These are phyloP conservation scores for Agapetus fuscipes DNA, from an alignment of 2,888 invertebrate species.

Conservation along the genomic window DNA sequence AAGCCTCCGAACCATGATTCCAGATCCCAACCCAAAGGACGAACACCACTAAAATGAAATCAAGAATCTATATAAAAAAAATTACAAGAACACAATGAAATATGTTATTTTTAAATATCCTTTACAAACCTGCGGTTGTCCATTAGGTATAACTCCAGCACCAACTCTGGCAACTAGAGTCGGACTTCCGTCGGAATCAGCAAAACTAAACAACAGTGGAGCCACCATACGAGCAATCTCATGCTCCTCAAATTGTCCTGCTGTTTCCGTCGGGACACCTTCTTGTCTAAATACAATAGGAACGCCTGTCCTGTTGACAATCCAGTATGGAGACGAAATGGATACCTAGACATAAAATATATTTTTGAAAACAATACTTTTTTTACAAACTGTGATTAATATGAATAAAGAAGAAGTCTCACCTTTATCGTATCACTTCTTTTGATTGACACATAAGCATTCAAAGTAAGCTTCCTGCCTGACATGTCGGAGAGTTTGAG, in stretches of 20 bases:
- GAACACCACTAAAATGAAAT: constrained; percentile 62
- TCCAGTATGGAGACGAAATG: constrained; percentile 84
- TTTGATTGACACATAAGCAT: constrained; percentile 47
- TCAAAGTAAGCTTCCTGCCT: constrained; percentile 64
- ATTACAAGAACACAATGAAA: constrained; percentile 19
- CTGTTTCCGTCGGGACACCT: constrained; percentile 62
- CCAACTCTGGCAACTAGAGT: constrained; percentile 73
- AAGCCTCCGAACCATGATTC: constrained; percentile 57
- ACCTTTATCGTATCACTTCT: constrained; percentile 44
- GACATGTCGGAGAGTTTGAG: constrained; percentile 66
- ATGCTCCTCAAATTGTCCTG: constrained; percentile 91
- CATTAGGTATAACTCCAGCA: constrained; percentile 36
- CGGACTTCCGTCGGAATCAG: constrained; percentile 78
- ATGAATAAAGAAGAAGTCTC: not conserved
- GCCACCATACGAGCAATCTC: constrained; percentile 88
- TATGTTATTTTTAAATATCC: not conserved
- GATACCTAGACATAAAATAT: constrained; percentile 43
- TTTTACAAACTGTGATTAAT: not conserved
- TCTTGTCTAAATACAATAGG: constrained; percentile 94
- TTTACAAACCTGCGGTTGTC: constrained; percentile 34
- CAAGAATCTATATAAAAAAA: too few relatives aligned
- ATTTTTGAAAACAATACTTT: not conserved
- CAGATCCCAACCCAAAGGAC: constrained; percentile 75
- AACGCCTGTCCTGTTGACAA: constrained; percentile 90
- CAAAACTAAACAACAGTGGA: constrained; percentile 88